phyloP scores from a whole-genome alignment of 92 coral and sea anemone genomes.

The Zoanthus sansibaricus region DNA sequence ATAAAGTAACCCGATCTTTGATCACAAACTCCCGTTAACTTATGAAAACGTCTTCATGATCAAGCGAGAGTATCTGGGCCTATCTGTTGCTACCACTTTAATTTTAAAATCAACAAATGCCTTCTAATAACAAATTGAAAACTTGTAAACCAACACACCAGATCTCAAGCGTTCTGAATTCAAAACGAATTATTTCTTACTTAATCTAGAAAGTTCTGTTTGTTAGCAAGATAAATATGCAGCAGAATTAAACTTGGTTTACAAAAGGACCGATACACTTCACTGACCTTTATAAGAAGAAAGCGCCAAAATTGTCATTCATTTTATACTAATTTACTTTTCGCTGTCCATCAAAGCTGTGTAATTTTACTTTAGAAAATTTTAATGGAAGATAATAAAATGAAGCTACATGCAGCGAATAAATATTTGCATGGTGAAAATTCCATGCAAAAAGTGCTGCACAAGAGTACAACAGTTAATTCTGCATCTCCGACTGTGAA shows the following conservation, averaged over 20 bases:
- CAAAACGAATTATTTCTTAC: neutral
- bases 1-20: no score
- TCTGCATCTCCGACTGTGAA: neutral
- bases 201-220: no score
- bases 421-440: neutral
- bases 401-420: neutral
- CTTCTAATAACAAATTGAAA: no score
- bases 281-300: neutral
- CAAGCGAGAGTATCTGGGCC: no score
- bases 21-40: no score
- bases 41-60: no score
- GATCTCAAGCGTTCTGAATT: no score
- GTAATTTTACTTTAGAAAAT: neutral
- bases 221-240: no score
- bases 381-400: neutral
- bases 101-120: no score
- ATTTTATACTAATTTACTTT: neutral
- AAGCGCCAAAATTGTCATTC: slow-evolving; percentile 33
- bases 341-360: neutral
- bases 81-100: no score
- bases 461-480: neutral
- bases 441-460: neutral
- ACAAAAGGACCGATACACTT: neutral
- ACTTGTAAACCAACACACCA: no score
- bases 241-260: neutral